Evolutionary conservation across 2,888 invertebrate species (phyloP).

Genomic region (Diplolepis rosae): DNA sequence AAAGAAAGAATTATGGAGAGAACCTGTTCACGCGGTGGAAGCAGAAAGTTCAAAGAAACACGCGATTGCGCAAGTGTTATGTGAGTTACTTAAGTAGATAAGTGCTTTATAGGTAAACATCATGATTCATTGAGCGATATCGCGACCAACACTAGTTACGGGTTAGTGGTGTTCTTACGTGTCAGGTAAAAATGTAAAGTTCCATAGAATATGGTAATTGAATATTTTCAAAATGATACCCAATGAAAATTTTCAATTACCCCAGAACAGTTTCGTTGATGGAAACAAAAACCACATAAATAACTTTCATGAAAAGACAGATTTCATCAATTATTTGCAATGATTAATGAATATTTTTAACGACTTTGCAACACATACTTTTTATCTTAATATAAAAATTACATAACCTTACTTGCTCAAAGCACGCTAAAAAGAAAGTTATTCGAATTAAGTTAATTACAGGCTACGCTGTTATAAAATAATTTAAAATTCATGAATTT

Average conservation of each 20-base stretch:
- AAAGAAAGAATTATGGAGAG: not conserved
- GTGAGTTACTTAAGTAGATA: not conserved
- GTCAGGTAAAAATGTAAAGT: not conserved
- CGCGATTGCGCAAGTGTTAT: constrained; percentile 20
- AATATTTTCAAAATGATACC: not conserved
- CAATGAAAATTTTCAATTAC: not conserved
- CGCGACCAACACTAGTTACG: not conserved
- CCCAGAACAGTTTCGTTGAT: not conserved
- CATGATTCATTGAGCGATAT: constrained; percentile 20
- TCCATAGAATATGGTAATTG: not conserved
- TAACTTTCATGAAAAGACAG: not conserved
- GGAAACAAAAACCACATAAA: not conserved
- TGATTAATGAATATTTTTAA: not conserved
- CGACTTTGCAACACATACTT: not conserved
- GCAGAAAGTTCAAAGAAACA: constrained; percentile 24
- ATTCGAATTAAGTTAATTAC: not conserved
- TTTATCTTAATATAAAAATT: not conserved
- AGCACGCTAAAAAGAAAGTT: not conserved
- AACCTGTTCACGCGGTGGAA: constrained; percentile 18
- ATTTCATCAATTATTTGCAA: not conserved
- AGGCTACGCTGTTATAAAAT: too few species aligned
- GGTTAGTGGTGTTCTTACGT: not conserved
- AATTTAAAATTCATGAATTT: too few species aligned
- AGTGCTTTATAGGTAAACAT: not conserved
- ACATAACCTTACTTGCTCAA: not conserved